Evolutionary conservation across 2,113 vertebrate species (phyloP), one percentile per base, ranked within the genome.

Genomic region (Catharus fuscescens): DNA sequence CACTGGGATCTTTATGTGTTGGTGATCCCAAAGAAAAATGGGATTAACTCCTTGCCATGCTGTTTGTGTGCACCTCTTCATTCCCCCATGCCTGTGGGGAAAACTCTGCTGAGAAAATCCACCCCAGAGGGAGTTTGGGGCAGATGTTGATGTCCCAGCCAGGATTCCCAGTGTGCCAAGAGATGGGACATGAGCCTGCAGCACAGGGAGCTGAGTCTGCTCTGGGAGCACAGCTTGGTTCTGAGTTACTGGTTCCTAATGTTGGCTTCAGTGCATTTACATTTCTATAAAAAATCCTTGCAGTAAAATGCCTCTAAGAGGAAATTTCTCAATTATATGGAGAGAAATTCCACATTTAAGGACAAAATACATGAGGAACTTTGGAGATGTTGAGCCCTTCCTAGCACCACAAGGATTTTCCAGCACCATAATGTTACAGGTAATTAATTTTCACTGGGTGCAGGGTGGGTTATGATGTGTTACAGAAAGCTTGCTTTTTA

Each of bases 401-500:
- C 88, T 65, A 38, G 86, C 76, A 87, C 80, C 76, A 47, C 16
- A 0, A 23, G 59, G 42, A 32, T 80, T 70, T 86, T 80, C 44
- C 82, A 95, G 77, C 54, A 48, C 92, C 38, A 38, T 66, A 16
- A 89, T 40, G 61, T 79, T 25, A 16, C 86, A 77, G 83, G 60
- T 91, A 24, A 88, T 60, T 59, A 47, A 81, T 76, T 96, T 80
- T 74, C 66, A 57, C 8, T 5, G 45, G 4, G 26, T 12, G 32
- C 47, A 34, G 70, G 36, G 25, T 52, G 93, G 93, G 64, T 92
- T 65, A 69, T 2, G 3, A 36, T 18, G 50, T 32, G 54, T 52
- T 78, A 59, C 42, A 50, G 83, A 77, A 87, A 96, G 91, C n/a
- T 61, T 16, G 1, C 56, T 93, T 87, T 91, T 95, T 57, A 74